phyloP scores from a whole-genome alignment of 92 coral and sea anemone species.

The Porites lobata region DNA sequence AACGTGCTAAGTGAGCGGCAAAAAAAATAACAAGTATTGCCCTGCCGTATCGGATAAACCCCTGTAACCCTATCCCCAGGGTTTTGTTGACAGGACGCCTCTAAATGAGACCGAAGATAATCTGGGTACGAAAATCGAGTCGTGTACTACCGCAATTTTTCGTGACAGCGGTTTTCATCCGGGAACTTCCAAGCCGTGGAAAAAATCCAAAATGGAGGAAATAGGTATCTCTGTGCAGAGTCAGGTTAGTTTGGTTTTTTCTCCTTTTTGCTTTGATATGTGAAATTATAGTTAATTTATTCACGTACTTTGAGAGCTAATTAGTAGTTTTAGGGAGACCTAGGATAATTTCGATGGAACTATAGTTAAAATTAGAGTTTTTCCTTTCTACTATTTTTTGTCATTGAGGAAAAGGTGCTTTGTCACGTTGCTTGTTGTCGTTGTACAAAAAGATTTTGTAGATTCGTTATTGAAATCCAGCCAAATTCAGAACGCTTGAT shows the following conservation, averaged over 20 bases:
- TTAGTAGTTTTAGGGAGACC: neutral
- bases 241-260: slow-evolving; percentile 75
- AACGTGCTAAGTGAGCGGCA: too few relatives aligned
- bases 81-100: too few relatives aligned
- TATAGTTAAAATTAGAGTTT: neutral
- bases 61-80: too few relatives aligned
- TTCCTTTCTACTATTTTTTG: neutral
- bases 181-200: slow-evolving; percentile 38
- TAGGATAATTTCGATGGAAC: too few relatives aligned
- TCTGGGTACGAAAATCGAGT: too few relatives aligned
- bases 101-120: too few relatives aligned
- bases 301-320: neutral
- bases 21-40: too few relatives aligned
- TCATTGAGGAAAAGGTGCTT: slow-evolving; percentile 18
- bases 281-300: neutral
- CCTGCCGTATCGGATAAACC: too few relatives aligned
- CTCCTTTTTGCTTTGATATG: neutral
- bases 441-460: neutral
- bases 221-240: slow-evolving; percentile 87
- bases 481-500: too few relatives aligned
- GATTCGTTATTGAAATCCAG: neutral
- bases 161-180: slow-evolving; percentile 60
- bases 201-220: slow-evolving; percentile 96
- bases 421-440: slow-evolving; percentile 41
- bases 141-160: slow-evolving; percentile 1